phyloP scores from a whole-genome alignment of 2,888 invertebrate genomes.

The Terebella lapidaria region DNA sequence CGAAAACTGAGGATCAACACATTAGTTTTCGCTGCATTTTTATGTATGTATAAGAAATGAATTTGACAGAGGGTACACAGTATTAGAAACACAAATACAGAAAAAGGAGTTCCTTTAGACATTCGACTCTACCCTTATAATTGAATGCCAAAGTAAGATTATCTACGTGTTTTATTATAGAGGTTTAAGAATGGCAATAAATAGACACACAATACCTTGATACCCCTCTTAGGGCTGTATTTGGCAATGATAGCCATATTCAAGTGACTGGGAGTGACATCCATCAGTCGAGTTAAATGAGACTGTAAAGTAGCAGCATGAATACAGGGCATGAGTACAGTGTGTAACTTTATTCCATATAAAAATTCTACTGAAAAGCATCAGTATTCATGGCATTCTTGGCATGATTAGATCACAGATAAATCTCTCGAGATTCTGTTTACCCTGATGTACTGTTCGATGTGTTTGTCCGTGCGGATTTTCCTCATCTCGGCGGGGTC shows the following conservation, averaged over 20 bases:
- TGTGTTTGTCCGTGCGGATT: conserved; percentile 38
- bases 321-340: not conserved
- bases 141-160: no score
- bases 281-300: conserved; percentile 39
- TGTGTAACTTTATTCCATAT: not conserved
- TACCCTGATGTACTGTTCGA: conserved; percentile 45
- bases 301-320: conserved; percentile 31
- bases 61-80: not conserved
- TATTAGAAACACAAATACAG: conserved; percentile 3
- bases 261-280: conserved; percentile 36
- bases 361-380: not conserved
- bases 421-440: not conserved
- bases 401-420: not conserved
- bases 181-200: no score
- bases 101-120: not conserved
- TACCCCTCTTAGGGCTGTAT: conserved; percentile 43
- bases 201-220: conserved; percentile 21
- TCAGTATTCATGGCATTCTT: no score
- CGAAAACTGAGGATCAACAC: conserved; percentile 29
- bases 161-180: no score
- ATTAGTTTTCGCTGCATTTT: not conserved
- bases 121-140: no score
- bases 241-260: conserved; percentile 42
- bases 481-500: conserved; percentile 35
- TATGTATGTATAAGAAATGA: not conserved